A percentile compares a stretch with the other conserved stretches of the same genome.
Conservation (phyloP, 2,113 vertebrate species). For the Grammomys surdaster region DNA sequence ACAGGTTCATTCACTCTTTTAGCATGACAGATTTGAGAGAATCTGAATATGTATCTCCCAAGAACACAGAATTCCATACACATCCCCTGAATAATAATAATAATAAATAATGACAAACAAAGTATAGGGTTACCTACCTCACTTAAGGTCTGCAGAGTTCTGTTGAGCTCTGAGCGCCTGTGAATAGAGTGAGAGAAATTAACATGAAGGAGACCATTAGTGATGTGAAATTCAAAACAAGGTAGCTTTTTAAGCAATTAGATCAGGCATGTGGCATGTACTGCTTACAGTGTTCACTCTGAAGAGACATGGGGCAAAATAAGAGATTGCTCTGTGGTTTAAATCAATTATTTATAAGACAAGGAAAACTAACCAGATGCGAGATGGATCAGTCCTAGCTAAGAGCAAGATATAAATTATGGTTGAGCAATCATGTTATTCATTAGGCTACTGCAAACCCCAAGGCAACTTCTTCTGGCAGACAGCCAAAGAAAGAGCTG, state of each 20-base stretch:
- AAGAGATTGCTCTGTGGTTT: conserved; percentile 45
- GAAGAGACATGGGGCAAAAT: conserved; percentile 54
- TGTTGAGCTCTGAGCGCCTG: conserved; percentile 88
- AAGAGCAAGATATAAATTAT: conserved; percentile 68
- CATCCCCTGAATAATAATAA: conserved; percentile 27
- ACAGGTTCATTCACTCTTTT: conserved; percentile 23
- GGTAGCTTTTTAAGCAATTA: conserved; percentile 55
- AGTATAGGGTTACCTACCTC: conserved; percentile 83
- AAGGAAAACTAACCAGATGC: conserved; percentile 70
- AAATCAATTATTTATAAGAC: conserved; percentile 73
- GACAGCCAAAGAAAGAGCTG: conserved; percentile 24
- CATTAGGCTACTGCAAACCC: conserved; percentile 38
- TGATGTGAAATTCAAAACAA: conserved; percentile 64
- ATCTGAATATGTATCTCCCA: conserved; percentile 21
- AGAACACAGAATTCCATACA: not conserved
- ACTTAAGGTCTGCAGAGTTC: conserved; percentile 84
- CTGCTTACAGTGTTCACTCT: conserved; percentile 56
- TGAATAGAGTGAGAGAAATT: conserved; percentile 79
- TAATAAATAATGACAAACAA: conserved; percentile 60
- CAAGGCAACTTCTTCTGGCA: conserved; percentile 52
- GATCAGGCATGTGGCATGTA: conserved; percentile 53
- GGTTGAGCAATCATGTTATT: conserved; percentile 50
- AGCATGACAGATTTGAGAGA: not conserved
- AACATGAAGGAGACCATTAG: conserved; percentile 55
- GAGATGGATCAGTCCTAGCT: conserved; percentile 16